Percentiles rank a stretch among this genome's conserved stretches.
phyloP scores from a whole-genome alignment of 2,797 vertebrate species.

The Gymnopithys bicolor region DNA sequence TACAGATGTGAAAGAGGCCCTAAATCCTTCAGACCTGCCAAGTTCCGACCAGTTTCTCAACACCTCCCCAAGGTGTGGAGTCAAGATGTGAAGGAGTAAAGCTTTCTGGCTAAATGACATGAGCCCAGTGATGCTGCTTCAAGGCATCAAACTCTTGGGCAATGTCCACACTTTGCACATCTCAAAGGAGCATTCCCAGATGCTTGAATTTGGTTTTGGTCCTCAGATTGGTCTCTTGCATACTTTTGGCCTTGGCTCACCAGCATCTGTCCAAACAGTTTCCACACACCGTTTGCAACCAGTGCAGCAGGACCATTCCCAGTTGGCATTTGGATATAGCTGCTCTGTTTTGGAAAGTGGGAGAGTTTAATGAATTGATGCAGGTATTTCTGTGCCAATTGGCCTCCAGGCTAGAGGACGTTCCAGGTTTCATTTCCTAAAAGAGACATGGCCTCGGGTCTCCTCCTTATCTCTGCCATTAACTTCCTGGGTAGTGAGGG shows the following conservation, averaged over 20 bases:
- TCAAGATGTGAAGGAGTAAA: not conserved
- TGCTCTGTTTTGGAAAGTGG: conserved; percentile 42
- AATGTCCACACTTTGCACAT: accelerated
- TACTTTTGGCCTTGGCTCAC: not conserved
- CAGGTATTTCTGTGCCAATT: conserved; percentile 44
- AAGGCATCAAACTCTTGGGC: not conserved
- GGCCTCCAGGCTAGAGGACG: conserved; percentile 1
- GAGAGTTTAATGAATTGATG: conserved; percentile 55
- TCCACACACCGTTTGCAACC: not conserved
- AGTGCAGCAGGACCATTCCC: not conserved
- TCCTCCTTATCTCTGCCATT: conserved; percentile 51
- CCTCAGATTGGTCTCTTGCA: not conserved
- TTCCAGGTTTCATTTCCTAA: conserved; percentile 39
- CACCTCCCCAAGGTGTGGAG: not conserved
- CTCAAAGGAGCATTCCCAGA: not conserved
- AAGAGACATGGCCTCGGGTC: conserved; percentile 40
- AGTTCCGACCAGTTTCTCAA: not conserved
- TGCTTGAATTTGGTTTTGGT: not conserved
- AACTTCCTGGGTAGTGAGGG: conserved; percentile 31
- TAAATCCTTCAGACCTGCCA: not conserved
- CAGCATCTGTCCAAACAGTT: not conserved
- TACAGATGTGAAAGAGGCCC: not conserved
- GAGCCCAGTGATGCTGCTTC: not conserved
- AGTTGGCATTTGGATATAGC: conserved; percentile 38
- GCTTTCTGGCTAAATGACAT: not conserved